Evolutionary conservation across 2,113 vertebrate species (phyloP).

Genomic region (Antigone vipio): DNA sequence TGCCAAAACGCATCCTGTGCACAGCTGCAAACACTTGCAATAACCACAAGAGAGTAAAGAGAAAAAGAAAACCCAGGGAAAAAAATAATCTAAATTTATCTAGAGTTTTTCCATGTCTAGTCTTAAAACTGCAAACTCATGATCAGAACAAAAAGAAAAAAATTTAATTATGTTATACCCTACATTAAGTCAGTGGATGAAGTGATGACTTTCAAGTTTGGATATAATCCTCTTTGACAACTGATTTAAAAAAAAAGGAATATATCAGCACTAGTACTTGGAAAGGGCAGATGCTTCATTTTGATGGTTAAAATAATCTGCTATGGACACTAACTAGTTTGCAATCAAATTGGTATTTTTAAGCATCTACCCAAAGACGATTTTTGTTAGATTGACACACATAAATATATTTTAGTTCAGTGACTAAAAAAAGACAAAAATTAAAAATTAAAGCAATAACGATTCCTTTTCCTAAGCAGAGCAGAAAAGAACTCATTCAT

Average conservation of each 20-base stretch:
- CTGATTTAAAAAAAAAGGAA: neutral
- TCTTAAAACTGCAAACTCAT: constrained; percentile 1
- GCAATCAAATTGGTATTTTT: neutral
- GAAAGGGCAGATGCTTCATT: neutral
- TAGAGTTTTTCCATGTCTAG: neutral
- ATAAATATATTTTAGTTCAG: neutral
- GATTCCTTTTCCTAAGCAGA: neutral
- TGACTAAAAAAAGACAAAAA: neutral
- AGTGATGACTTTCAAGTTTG: neutral
- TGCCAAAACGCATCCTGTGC: constrained; percentile 5
- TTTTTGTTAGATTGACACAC: neutral
- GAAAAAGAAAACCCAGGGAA: neutral
- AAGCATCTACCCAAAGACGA: neutral
- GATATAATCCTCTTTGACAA: neutral
- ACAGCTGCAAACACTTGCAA: constrained; percentile 31
- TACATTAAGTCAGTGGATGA: neutral
- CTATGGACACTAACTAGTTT: neutral
- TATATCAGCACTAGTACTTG: neutral
- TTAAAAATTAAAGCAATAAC: neutral
- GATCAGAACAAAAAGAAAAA: neutral
- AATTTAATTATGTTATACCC: neutral
- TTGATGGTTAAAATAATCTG: neutral
- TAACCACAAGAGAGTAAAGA: constrained; percentile 19
- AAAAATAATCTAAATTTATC: neutral
- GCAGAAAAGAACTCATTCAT: neutral